Evolutionary conservation across 2,797 vertebrate species (phyloP).

Genomic region (Phalanger gymnotis): DNA sequence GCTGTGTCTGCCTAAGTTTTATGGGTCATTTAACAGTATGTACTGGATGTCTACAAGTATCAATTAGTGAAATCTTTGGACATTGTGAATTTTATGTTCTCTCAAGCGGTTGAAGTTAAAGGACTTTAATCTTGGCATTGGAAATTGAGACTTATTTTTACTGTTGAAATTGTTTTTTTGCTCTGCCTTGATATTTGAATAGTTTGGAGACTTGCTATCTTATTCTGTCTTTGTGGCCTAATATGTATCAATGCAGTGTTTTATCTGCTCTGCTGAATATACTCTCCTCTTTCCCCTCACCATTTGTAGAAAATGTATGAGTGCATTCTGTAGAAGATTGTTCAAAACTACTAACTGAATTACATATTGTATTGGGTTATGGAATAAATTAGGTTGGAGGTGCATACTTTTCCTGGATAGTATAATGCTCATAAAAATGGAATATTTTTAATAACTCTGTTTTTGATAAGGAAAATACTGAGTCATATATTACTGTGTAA

Average conservation of each 20-base stretch:
- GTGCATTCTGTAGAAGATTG: not conserved
- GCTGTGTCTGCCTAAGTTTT: not conserved
- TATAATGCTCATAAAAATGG: not conserved
- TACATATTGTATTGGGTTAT: not conserved
- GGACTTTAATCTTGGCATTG: no score
- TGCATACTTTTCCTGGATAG: not conserved
- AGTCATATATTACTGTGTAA: not conserved
- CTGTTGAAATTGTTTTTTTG: no score
- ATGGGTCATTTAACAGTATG: not conserved
- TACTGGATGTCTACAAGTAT: not conserved
- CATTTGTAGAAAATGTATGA: no score
- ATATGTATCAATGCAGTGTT: no score
- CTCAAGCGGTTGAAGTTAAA: not conserved
- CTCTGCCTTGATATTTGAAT: no score
- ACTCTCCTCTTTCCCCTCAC: no score
- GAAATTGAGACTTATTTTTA: no score
- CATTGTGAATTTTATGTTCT: not conserved
- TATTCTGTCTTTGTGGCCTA: no score
- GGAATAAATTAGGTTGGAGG: not conserved
- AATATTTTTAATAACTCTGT: not conserved
- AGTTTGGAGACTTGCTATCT: no score
- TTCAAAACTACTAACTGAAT: not conserved
- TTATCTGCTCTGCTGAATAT: no score
- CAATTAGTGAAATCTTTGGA: not conserved
- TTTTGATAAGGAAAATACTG: not conserved